Base-by-base conservation (phyloP, 2,888 invertebrate species). In the Perizoma affinitatum region DNA sequence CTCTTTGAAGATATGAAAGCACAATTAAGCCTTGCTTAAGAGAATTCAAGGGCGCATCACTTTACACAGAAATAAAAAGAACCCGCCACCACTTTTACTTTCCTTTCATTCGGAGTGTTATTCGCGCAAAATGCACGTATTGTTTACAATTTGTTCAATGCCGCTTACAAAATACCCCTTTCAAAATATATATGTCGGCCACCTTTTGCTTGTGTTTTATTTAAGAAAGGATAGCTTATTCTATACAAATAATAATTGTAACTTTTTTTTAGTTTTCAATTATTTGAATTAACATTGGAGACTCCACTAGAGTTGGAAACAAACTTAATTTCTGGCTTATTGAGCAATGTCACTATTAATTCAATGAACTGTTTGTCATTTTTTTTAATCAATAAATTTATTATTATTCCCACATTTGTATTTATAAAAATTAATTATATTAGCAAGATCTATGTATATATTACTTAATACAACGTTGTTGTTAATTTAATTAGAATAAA, bases 1-100 rank as follows among this genome's bases (percentile, higher is more conserved):
- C 90, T 90, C 90, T 90, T 90, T 90, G 90, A 87, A 89, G 88
- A 83, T 80, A 83, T 77, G 79, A 86, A 87, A 87, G 87, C 88
- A 87, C 89, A 90, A 90, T 90, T 88, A 88, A 89, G 85, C 86
- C 86, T 89, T 84, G 80, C 89, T 84, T 78, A 80, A 79, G 81
- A 84, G 85, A 86, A 84, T 86, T 86, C 86, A 88, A 90, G 90
- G 89, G 85, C 87, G 80, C 81, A 76, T 84, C 84, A 81, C 82
- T 85, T 84, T 81, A 76, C 78, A 75, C 76, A 71, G 68, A 80
- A 85, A 83, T 81, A 82, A 87, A 88, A 87, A 82, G 81, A 78
- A 81, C 83, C 80, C 82, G 79, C 80, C 73, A 83, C 82, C 81
- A 85, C 88, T 88, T 84, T 87, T 80, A 80, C 86, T 88, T 83